Evolutionary conservation across 2,888 invertebrate genomes (phyloP).

Genomic region (Lutraria lutraria): DNA sequence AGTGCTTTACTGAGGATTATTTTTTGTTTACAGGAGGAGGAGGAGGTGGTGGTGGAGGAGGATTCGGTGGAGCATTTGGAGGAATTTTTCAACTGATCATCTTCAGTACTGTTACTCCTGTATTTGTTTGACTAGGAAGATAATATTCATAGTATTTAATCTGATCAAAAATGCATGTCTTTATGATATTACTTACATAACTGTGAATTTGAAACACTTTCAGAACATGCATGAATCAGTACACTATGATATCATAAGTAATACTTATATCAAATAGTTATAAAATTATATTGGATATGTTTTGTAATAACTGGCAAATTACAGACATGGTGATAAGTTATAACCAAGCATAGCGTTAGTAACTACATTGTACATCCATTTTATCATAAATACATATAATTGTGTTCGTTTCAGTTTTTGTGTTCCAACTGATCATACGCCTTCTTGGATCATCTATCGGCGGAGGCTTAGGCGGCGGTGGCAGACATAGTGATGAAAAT

Average conservation of each 20-base stretch:
- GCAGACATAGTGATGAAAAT: too few species aligned
- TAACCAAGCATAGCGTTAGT: background rate
- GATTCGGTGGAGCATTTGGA: conserved; percentile 30
- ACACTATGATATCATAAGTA: background rate
- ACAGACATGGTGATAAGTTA: too few species aligned
- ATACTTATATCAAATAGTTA: background rate
- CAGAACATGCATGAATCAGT: background rate
- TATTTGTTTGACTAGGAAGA: background rate
- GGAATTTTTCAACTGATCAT: conserved; percentile 16
- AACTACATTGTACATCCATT: background rate
- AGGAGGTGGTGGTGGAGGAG: too few species aligned
- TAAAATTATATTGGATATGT: background rate
- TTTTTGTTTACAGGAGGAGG: conserved; percentile 1
- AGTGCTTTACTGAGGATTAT: too few species aligned
- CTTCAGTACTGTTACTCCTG: conserved; percentile 24
- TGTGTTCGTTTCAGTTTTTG: conserved; percentile 15
- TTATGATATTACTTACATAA: background rate
- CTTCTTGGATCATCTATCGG: background rate
- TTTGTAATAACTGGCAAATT: too few species aligned
- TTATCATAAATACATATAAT: background rate
- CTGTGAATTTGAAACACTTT: background rate
- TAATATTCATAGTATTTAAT: background rate
- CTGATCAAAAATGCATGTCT: background rate
- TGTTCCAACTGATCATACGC: conserved; percentile 31
- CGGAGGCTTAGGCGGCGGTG: background rate